These are phyloP conservation scores for Microtus agrestis DNA, from an alignment of 2,797 vertebrate species.

Conservation along the genomic window DNA sequence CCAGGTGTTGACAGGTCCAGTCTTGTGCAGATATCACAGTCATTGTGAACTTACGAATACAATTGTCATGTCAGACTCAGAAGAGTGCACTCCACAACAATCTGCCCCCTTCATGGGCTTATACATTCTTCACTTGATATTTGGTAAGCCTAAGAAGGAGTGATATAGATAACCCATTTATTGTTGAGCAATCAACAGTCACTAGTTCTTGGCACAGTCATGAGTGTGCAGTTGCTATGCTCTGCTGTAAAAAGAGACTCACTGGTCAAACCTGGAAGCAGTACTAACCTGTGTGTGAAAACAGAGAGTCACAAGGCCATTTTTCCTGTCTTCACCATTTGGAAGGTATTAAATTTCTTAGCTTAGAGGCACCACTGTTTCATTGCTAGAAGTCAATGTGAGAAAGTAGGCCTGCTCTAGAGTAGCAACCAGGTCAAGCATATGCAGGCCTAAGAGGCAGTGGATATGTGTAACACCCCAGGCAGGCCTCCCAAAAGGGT, in stretches of 20 bases:
- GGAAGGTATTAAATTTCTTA: background rate
- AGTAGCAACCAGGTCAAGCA: background rate
- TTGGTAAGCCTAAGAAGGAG: background rate
- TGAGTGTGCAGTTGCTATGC: background rate
- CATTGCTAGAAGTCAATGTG: background rate
- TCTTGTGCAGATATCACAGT: background rate
- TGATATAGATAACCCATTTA: background rate
- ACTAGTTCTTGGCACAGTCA: no score
- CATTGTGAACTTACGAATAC: background rate
- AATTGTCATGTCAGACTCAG: background rate
- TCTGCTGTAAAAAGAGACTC: background rate
- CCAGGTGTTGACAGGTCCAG: background rate
- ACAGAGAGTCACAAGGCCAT: background rate
- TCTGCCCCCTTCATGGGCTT: background rate
- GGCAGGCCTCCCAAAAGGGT: background rate
- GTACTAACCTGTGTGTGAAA: background rate
- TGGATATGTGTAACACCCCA: rapidly evolving
- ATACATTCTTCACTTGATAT: no score
- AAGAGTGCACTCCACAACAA: background rate
- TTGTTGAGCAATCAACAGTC: background rate
- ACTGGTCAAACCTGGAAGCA: background rate
- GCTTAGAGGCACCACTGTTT: background rate
- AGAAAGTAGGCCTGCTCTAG: background rate
- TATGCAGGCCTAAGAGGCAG: background rate
- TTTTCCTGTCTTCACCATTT: background rate